Percentiles rank a stretch among this genome's conserved stretches.
phyloP scores from a whole-genome alignment of 2,113 vertebrate genomes.

The Willisornis vidua region DNA sequence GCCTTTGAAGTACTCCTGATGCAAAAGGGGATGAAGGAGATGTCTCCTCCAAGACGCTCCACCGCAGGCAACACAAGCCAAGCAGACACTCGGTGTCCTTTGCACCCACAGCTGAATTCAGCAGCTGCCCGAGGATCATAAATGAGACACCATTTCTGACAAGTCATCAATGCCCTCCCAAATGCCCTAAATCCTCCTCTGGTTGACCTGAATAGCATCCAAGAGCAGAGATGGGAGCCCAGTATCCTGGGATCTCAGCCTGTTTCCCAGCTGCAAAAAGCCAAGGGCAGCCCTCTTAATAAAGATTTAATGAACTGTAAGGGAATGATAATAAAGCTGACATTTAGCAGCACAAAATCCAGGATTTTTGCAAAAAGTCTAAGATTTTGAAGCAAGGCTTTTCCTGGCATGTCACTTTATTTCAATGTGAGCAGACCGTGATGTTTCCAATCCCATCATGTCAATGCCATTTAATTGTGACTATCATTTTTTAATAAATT shows the following conservation, averaged over 20 bases:
- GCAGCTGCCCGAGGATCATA: not conserved
- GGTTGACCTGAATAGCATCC: not conserved
- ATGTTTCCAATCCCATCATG: not conserved
- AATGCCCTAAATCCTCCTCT: not conserved
- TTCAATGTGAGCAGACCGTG: rapidly evolving
- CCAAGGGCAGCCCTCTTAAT: not conserved
- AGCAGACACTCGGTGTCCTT: rapidly evolving
- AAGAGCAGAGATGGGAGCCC: not conserved
- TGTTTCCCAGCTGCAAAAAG: not conserved
- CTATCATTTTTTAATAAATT: not conserved
- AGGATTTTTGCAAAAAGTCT: not conserved
- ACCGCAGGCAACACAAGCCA: not conserved
- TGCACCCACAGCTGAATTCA: rapidly evolving
- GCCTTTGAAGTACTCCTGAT: not conserved
- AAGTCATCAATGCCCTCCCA: not conserved
- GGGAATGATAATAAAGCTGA: not conserved
- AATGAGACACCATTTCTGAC: not conserved
- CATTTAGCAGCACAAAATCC: not conserved
- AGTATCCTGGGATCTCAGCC: not conserved
- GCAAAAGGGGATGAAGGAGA: not conserved
- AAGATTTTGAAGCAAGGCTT: not conserved
- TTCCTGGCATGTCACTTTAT: rapidly evolving
- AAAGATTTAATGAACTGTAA: not conserved
- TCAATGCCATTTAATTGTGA: not conserved
- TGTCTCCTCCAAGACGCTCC: not conserved